Percentiles rank a stretch among this genome's conserved stretches.
These are phyloP conservation scores for Athalia cordata DNA, from an alignment of 2,888 invertebrate genomes.

Conservation along the genomic window DNA sequence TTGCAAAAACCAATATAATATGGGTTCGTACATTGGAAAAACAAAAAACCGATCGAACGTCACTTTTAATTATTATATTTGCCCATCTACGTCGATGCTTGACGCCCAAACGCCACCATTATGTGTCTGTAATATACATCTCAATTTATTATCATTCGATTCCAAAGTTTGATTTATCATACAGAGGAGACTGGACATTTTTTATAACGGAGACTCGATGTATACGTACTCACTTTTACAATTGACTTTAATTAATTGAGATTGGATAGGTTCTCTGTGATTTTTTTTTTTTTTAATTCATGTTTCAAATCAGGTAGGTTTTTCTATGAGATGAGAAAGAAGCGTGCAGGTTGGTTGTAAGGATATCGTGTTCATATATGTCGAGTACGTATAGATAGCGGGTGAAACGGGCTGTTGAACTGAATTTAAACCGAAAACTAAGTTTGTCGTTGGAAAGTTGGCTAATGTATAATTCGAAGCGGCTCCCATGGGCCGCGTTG, in stretches of 20 bases:
- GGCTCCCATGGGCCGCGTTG: slow-evolving; percentile 69
- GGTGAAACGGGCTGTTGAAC: slow-evolving; percentile 36
- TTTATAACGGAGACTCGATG: background rate
- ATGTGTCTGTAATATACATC: no score
- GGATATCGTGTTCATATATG: no score
- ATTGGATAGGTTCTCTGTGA: no score
- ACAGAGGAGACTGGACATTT: background rate
- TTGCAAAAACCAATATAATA: background rate
- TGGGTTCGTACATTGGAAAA: background rate
- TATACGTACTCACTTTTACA: background rate
- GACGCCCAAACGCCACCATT: slow-evolving; percentile 60
- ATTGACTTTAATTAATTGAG: no score
- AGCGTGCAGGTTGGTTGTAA: background rate
- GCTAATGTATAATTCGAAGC: slow-evolving; percentile 71
- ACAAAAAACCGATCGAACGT: slow-evolving; percentile 58
- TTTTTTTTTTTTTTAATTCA: background rate
- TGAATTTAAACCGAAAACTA: slow-evolving; percentile 42
- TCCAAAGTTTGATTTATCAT: slow-evolving; percentile 37
- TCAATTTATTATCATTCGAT: slow-evolving; percentile 24
- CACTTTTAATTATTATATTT: slow-evolving; percentile 70
- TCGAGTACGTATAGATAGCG: no score
- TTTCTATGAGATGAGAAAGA: background rate
- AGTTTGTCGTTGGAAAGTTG: slow-evolving; percentile 60
- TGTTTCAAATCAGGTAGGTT: background rate
- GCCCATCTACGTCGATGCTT: slow-evolving; percentile 56